These are phyloP conservation scores for Quadriops clusia DNA, from an alignment of 2,888 invertebrate species.

Conservation along the genomic window DNA sequence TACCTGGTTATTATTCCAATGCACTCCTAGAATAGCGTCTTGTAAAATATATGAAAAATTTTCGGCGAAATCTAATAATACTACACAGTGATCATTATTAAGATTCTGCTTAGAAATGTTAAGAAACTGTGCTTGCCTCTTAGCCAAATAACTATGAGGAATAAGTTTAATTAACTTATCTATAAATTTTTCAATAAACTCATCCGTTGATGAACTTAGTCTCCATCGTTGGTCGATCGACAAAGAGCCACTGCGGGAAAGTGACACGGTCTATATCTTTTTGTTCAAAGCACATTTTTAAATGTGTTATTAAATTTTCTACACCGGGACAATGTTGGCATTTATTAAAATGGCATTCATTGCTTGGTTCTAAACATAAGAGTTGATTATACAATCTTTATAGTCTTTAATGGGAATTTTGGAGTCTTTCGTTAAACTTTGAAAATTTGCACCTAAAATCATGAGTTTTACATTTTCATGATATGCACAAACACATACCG, in stretches of 20 bases:
- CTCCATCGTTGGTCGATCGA: background rate
- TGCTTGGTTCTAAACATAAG: background rate
- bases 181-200: constrained; percentile 1
- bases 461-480: constrained; percentile 2
- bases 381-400: constrained; percentile 1
- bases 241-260: background rate
- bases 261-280: constrained; percentile 1
- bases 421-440: background rate
- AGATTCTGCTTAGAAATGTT: background rate
- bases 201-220: background rate
- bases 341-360: background rate
- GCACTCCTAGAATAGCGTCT: constrained; percentile 14
- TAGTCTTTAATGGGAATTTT: background rate
- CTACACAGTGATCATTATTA: constrained; percentile 6
- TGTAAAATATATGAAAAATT: constrained; percentile 20
- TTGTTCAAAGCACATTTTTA: background rate
- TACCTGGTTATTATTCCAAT: constrained; percentile 17
- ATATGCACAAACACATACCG: background rate
- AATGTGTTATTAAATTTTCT: background rate
- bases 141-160: background rate
- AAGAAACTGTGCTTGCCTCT: background rate
- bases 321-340: background rate
- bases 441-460: background rate
- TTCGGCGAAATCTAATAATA: constrained; percentile 18
- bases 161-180: background rate